These are phyloP conservation scores for Battus philenor DNA, from an alignment of 1,140 invertebrate genomes.

Conservation along the genomic window DNA sequence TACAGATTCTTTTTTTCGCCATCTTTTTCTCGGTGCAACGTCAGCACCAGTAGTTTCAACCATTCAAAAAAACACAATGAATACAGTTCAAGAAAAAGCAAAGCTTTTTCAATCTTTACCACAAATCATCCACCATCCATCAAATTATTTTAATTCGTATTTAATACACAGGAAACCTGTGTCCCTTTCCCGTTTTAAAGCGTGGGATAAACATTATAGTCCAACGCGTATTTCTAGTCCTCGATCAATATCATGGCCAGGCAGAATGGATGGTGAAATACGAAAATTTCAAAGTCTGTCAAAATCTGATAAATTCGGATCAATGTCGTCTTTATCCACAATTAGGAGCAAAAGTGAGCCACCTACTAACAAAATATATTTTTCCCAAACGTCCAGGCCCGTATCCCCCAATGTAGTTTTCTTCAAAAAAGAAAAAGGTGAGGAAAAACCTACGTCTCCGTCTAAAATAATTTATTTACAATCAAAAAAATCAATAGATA, in stretches of 20 bases:
- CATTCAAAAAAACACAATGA: constrained; percentile 61
- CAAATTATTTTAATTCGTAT: constrained; percentile 79
- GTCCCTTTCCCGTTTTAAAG: constrained; percentile 82
- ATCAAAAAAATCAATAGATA: constrained; percentile 39
- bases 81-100: constrained; percentile 78
- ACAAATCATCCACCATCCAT: constrained; percentile 53
- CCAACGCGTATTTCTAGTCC: constrained; percentile 37
- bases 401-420: constrained; percentile 56
- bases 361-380: constrained; percentile 66
- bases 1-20: constrained; percentile 82
- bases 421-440: constrained; percentile 28
- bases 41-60: constrained; percentile 37
- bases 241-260: constrained; percentile 70
- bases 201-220: constrained; percentile 77
- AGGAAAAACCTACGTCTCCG: constrained; percentile 31
- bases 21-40: constrained; percentile 79
- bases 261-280: constrained; percentile 57
- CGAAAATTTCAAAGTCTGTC: constrained; percentile 62
- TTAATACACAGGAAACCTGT: constrained; percentile 82
- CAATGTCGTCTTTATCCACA: constrained; percentile 49
- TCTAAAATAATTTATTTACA: constrained; percentile 60
- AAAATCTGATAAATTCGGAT: constrained; percentile 52
- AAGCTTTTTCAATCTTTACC: constrained; percentile 77
- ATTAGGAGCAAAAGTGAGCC: constrained; percentile 76
- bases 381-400: constrained; percentile 67